A percentile compares a stretch with the other conserved stretches of the same genome.
Conservation (phyloP, 1,140 invertebrate genomes). For the Plectus sambesii region DNA sequence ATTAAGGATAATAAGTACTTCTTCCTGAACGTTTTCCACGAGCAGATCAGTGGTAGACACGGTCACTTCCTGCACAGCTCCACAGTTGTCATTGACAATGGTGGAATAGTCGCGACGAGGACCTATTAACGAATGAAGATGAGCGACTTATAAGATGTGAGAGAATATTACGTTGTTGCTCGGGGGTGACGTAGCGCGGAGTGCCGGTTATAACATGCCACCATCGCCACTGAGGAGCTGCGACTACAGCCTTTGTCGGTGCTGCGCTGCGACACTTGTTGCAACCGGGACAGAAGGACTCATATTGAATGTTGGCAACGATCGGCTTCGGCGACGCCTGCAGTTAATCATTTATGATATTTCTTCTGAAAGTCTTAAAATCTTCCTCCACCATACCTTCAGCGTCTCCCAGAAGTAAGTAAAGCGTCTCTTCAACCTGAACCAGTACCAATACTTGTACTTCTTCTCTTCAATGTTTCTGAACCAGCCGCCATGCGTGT, state of each 20-base stretch:
- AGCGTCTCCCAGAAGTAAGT: constrained; percentile 29
- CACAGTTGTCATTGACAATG: constrained; percentile 25
- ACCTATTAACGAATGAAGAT: constrained; percentile 12
- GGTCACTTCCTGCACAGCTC: constrained; percentile 10
- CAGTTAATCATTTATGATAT: no score
- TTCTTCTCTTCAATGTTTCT: constrained; percentile 21
- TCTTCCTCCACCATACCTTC: constrained; percentile 15
- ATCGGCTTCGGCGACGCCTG: constrained; percentile 13
- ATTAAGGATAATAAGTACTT: constrained; percentile 6
- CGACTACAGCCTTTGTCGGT: constrained; percentile 10
- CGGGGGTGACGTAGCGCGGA: constrained; percentile 10
- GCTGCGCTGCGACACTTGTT: constrained; percentile 17
- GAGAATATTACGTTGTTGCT: background rate
- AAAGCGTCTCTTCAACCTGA: constrained; percentile 17
- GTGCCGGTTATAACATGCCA: constrained; percentile 25
- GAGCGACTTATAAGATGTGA: background rate
- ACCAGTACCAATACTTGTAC: constrained; percentile 26
- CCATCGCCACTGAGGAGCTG: constrained; percentile 22
- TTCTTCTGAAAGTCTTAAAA: no score
- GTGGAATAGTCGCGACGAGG: constrained; percentile 26
- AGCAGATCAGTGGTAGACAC: constrained; percentile 12
- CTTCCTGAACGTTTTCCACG: constrained; percentile 21
- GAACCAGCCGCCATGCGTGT: constrained; percentile 25
- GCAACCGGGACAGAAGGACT: constrained; percentile 21
- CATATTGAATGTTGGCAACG: constrained; percentile 15